A percentile compares a stretch with the other conserved stretches of the same genome.
Evolutionary conservation across 2,113 vertebrate species (phyloP).

Genomic region (Salminus brasiliensis): DNA sequence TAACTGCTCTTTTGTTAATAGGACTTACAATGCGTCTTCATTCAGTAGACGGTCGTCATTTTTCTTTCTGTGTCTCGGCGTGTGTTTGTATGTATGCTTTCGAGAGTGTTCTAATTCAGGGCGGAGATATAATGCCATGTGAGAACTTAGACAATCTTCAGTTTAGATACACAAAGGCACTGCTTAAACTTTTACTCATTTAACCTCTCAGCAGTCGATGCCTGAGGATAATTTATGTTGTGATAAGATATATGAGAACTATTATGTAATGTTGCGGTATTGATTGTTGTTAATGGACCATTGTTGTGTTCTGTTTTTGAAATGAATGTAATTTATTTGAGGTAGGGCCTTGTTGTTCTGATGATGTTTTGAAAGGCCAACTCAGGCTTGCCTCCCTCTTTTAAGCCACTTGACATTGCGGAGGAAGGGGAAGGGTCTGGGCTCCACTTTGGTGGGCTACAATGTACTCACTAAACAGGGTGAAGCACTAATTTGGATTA

Average conservation of each 20-base stretch:
- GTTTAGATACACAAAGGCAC: slow-evolving; percentile 51
- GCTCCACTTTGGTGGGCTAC: slow-evolving; percentile 10
- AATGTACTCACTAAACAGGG: slow-evolving; percentile 1
- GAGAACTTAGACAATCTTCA: slow-evolving; percentile 64
- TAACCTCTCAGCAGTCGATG: slow-evolving; percentile 40
- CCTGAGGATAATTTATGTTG: slow-evolving; percentile 50
- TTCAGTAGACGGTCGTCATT: slow-evolving; percentile 45
- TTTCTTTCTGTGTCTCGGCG: slow-evolving; percentile 37
- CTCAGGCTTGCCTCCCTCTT: slow-evolving; percentile 20
- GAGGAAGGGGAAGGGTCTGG: slow-evolving; percentile 1
- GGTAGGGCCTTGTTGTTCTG: slow-evolving; percentile 64
- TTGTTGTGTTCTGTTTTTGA: slow-evolving; percentile 67
- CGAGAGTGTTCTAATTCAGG: slow-evolving; percentile 40
- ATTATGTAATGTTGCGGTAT: slow-evolving; percentile 45
- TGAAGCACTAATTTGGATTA: slow-evolving; percentile 7
- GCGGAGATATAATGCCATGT: slow-evolving; percentile 43
- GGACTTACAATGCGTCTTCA: neutral
- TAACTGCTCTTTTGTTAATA: slow-evolving; percentile 21
- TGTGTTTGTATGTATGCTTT: slow-evolving; percentile 20
- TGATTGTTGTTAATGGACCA: slow-evolving; percentile 52
- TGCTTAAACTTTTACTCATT: slow-evolving; percentile 51
- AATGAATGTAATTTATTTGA: slow-evolving; percentile 76
- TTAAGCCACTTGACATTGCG: slow-evolving; percentile 17
- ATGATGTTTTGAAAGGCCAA: slow-evolving; percentile 44
- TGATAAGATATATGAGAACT: slow-evolving; percentile 49